phyloP scores from a whole-genome alignment of 2,797 vertebrate genomes.

The Sebastiscus tertius region DNA sequence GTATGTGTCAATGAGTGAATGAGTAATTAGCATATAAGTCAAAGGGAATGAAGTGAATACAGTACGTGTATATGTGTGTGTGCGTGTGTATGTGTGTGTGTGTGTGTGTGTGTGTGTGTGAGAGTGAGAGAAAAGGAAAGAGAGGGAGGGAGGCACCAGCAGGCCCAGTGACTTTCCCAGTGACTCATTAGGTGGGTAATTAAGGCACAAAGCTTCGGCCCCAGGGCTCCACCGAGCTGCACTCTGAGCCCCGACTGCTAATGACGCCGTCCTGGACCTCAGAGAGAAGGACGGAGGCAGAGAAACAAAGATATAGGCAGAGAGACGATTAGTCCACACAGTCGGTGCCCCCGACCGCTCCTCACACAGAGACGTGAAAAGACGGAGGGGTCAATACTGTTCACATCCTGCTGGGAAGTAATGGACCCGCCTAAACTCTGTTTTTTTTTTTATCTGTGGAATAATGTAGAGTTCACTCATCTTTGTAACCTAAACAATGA shows the following conservation, averaged over 20 bases:
- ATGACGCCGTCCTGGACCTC: constrained; percentile 65
- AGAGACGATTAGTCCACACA: constrained; percentile 38
- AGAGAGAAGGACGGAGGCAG: constrained; percentile 9
- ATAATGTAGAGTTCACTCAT: neutral
- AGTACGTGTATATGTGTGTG: neutral
- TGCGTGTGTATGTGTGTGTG: constrained; percentile 28
- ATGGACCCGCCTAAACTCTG: constrained; percentile 7
- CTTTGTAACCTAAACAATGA: neutral
- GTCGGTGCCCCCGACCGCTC: constrained; percentile 15
- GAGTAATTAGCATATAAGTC: constrained; percentile 48
- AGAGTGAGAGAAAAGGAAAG: neutral
- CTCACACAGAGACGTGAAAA: constrained; percentile 41
- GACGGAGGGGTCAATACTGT: constrained; percentile 44
- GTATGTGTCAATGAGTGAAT: constrained; percentile 32
- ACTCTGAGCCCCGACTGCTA: constrained; percentile 76
- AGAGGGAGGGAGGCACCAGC: constrained; percentile 40
- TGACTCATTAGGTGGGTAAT: constrained; percentile 85
- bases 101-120: constrained; percentile 12
- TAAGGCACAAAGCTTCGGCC: constrained; percentile 77
- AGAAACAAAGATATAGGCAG: neutral
- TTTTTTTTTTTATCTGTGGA: neutral
- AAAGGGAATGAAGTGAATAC: constrained; percentile 46
- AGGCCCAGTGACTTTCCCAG: constrained; percentile 68
- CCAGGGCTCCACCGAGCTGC: constrained; percentile 64
- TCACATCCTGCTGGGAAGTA: constrained; percentile 23